Conservation (phyloP, 2,113 vertebrate genomes). For the Hiodon tergisus region DNA sequence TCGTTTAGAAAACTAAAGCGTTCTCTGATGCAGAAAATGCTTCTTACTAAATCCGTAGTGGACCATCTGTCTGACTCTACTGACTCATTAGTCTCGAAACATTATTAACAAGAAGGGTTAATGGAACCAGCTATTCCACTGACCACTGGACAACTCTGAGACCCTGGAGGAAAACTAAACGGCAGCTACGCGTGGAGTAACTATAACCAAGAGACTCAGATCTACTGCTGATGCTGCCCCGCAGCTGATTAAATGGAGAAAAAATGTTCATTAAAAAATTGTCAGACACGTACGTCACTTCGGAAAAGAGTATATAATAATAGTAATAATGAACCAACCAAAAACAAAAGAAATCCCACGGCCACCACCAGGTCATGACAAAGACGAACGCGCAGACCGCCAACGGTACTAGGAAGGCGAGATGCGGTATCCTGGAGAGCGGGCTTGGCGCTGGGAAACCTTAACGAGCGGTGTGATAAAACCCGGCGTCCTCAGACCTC, state of each 20-base stretch:
- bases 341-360: too few species aligned
- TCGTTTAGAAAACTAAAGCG: neutral
- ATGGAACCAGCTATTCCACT: neutral
- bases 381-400: too few species aligned
- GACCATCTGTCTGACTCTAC: neutral
- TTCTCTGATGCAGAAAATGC: neutral
- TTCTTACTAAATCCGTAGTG: neutral
- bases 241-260: too few species aligned
- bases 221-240: too few species aligned
- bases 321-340: too few species aligned
- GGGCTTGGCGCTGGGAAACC: constrained; percentile 25
- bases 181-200: too few species aligned
- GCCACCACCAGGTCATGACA: too few species aligned
- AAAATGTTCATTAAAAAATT: too few species aligned
- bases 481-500: constrained; percentile 31
- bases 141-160: neutral
- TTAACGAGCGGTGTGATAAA: constrained; percentile 35
- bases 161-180: neutral
- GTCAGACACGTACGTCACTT: too few species aligned
- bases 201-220: too few species aligned
- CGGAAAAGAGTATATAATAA: too few species aligned
- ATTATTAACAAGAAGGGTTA: neutral
- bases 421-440: neutral
- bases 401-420: neutral
- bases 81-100: neutral